A percentile compares a stretch with the other conserved stretches of the same genome.
phyloP scores from a whole-genome alignment of 2,888 invertebrate genomes.

The Caenorhabditis sinica region DNA sequence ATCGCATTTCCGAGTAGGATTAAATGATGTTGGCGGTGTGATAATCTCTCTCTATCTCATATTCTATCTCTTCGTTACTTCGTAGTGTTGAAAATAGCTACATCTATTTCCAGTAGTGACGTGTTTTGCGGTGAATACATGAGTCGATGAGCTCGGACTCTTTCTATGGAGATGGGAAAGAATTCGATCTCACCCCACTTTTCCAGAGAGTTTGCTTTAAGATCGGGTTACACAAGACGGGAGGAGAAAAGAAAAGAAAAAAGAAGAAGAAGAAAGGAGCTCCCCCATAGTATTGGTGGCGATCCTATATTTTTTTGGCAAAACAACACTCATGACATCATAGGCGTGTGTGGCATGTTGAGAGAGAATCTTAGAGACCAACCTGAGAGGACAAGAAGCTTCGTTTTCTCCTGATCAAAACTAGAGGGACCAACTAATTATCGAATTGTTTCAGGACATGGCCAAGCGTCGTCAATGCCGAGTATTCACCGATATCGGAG shows the following conservation, averaged over 20 bases:
- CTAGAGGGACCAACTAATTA: constrained; percentile 8
- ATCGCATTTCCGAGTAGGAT: constrained; percentile 38
- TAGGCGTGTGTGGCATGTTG: constrained; percentile 12
- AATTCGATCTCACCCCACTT: constrained; percentile 34
- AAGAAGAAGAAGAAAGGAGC: not conserved
- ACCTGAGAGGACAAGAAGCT: constrained; percentile 28
- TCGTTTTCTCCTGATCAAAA: too few species aligned
- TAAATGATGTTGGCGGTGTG: constrained; percentile 7
- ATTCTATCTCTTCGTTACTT: too few species aligned
- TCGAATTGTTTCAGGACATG: constrained; percentile 77
- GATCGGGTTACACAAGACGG: constrained; percentile 52
- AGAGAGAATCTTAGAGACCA: constrained; percentile 7
- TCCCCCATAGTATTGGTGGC: constrained; percentile 25
- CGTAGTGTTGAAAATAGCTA: constrained; percentile 16
- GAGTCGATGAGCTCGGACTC: constrained; percentile 35
- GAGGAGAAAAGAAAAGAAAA: constrained; percentile 2
- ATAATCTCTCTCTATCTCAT: constrained; percentile 4
- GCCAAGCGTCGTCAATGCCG: constrained; percentile 81
- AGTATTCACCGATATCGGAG: constrained; percentile 75
- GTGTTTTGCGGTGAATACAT: constrained; percentile 43
- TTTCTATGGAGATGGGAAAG: not conserved
- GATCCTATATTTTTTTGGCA: constrained; percentile 48
- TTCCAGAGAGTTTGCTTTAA: constrained; percentile 49
- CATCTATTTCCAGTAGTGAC: constrained; percentile 41
- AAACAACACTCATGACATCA: constrained; percentile 60